These are phyloP conservation scores for Oncorhynchus masou DNA, from an alignment of 2,113 vertebrate species.

Conservation along the genomic window DNA sequence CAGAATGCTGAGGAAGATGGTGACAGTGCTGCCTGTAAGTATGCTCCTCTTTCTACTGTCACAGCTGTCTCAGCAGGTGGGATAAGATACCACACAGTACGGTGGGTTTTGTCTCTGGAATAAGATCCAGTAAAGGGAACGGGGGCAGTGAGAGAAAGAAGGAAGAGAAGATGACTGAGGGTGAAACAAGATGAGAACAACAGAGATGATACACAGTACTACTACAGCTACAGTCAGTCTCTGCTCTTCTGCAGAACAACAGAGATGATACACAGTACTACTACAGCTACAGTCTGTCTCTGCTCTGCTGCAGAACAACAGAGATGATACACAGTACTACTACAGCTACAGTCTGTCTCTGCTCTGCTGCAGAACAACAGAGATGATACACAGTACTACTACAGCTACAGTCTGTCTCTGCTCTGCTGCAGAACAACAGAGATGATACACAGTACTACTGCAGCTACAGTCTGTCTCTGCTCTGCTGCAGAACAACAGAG, in stretches of 20 bases:
- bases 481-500: not conserved
- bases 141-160: not conserved
- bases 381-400: no score
- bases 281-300: no score
- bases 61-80: not conserved
- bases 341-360: no score
- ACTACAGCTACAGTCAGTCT: no score
- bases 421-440: not conserved
- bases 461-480: no score
- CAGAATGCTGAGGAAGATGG: constrained; percentile 82
- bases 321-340: no score
- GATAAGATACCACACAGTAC: not conserved
- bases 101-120: no score
- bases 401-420: no score
- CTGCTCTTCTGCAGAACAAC: no score
- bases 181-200: not conserved
- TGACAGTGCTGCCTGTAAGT: constrained; percentile 85
- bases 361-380: no score
- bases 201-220: not conserved
- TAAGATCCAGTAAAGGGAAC: not conserved
- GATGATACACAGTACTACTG: not conserved
- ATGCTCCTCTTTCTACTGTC: not conserved
- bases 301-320: no score
- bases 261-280: no score
- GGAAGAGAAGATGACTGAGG: not conserved